These are phyloP conservation scores for Adrianichthys oophorus DNA, from an alignment of 2,797 vertebrate genomes.

Conservation along the genomic window DNA sequence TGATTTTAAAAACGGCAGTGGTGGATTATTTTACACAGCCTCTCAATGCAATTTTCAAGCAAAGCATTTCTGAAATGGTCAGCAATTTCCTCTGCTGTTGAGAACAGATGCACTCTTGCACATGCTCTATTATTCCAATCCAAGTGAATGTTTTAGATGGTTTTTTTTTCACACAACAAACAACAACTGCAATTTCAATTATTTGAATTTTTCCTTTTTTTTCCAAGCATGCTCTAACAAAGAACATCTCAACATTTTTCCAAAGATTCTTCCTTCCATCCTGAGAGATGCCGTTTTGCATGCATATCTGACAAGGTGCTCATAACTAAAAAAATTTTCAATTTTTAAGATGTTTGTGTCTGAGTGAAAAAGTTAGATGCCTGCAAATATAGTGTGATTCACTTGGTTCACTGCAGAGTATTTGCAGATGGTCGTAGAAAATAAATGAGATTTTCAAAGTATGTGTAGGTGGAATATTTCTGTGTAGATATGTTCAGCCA, in stretches of 20 bases:
- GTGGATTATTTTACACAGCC: slow-evolving; percentile 29
- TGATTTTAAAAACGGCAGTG: slow-evolving; percentile 33
- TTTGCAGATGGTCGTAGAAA: slow-evolving; percentile 69
- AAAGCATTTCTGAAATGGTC: slow-evolving; percentile 3
- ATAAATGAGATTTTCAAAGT: slow-evolving; percentile 74
- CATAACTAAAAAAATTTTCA: slow-evolving; percentile 42
- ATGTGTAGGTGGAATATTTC: slow-evolving; percentile 76
- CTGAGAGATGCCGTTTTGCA: not conserved
- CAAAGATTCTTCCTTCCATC: slow-evolving; percentile 5
- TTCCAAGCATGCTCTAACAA: not conserved
- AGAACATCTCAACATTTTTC: not conserved
- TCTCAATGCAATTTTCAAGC: slow-evolving; percentile 19
- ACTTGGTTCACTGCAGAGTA: slow-evolving; percentile 67
- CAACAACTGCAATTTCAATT: slow-evolving; percentile 1
- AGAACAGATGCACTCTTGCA: not conserved
- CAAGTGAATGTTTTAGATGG: too few species aligned
- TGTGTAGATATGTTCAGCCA: slow-evolving; percentile 52
- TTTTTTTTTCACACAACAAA: not conserved
- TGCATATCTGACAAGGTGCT: slow-evolving; percentile 29
- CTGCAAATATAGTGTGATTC: slow-evolving; percentile 58
- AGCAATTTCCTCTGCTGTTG: slow-evolving; percentile 10
- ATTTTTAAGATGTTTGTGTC: slow-evolving; percentile 48
- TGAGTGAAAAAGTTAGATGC: slow-evolving; percentile 49
- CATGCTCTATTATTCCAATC: not conserved
- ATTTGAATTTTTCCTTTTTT: not conserved